Base-by-base conservation (phyloP, 2,113 vertebrate species). In the Eurypyga helias region DNA sequence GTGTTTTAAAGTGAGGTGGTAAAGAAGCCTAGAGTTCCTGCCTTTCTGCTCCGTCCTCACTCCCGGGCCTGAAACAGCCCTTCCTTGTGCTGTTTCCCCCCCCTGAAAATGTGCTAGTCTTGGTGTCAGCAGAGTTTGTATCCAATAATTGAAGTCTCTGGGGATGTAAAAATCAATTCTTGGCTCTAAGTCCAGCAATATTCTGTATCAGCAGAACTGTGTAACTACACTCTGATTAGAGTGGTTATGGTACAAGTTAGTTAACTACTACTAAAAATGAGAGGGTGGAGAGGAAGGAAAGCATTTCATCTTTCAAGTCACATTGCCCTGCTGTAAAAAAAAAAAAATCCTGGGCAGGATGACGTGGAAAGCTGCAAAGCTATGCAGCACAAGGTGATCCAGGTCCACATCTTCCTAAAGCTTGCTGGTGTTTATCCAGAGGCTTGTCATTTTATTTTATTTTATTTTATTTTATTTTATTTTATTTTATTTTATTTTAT, bases 161-260 rank as follows among this genome's bases (percentile, higher is more conserved):
- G 26, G 55, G 58, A 95, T 1, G 1, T 66, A 76, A 91, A 96
- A 95, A 96, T 93, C 84, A 83, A 36, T 96, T 82, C 38, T 87
- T 89, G 49, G 6, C 73, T 93, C 36, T 8, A 84, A 60, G 77
- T 94, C 65, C 70, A 58, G 64, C n/a, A 87, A 78, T 89, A 79
- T 65, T 93, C 65, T 95, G 66, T 82, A 92, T 95, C 91, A 96
- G 84, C 89, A 96, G 66, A 89, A 95, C 81, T 49, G 28, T 76
- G 61, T 83, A 91, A 94, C 48, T 69, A 80, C 61, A 23, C 57
- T 76, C 21, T 95, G 87, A 87, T 96, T 91, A 87, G 43, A 94
- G 94, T 79, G 65, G 48, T 93, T 95, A 95, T 49, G 67, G 38
- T 61, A 61, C 38, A 89, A 93, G 87, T 94, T 95, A 79, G 89